phyloP scores from a whole-genome alignment of 2,888 invertebrate genomes.

The Amphipoea lucens region DNA sequence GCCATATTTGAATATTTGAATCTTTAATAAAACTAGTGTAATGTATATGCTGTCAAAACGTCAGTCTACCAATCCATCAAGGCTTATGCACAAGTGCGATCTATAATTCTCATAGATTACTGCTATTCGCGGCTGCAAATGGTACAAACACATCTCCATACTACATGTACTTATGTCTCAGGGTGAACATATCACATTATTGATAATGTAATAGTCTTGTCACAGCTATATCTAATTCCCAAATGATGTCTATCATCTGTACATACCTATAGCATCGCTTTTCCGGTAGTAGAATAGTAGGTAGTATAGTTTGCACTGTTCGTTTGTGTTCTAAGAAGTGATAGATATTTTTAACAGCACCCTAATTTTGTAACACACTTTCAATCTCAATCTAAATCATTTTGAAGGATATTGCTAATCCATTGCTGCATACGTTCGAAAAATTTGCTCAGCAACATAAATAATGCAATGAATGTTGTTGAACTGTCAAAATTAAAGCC shows the following conservation, averaged over 20 bases:
- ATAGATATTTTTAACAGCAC: neutral
- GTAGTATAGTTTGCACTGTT: neutral
- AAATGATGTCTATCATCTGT: conserved; percentile 20
- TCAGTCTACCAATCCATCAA: conserved; percentile 42
- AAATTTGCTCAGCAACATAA: too few species aligned
- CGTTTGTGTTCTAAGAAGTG: neutral
- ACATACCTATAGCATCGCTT: neutral
- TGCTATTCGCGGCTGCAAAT: conserved; percentile 25
- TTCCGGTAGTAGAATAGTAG: neutral
- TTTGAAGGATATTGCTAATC: neutral
- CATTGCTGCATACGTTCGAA: neutral
- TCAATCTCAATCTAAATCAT: neutral
- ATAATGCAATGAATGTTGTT: too few species aligned
- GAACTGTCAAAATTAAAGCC: too few species aligned
- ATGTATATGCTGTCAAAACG: conserved; percentile 27
- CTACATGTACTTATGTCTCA: conserved; percentile 1
- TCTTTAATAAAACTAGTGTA: too few species aligned
- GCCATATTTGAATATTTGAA: too few species aligned
- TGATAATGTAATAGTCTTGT: conserved; percentile 60
- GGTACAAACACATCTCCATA: conserved; percentile 23
- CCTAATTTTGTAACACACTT: neutral
- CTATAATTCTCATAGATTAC: conserved; percentile 59
- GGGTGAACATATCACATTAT: conserved; percentile 42
- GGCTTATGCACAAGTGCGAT: conserved; percentile 52
- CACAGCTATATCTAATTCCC: conserved; percentile 24